Base-by-base conservation (phyloP, 2,888 invertebrate genomes). In the Mimumesa dahlbomi region DNA sequence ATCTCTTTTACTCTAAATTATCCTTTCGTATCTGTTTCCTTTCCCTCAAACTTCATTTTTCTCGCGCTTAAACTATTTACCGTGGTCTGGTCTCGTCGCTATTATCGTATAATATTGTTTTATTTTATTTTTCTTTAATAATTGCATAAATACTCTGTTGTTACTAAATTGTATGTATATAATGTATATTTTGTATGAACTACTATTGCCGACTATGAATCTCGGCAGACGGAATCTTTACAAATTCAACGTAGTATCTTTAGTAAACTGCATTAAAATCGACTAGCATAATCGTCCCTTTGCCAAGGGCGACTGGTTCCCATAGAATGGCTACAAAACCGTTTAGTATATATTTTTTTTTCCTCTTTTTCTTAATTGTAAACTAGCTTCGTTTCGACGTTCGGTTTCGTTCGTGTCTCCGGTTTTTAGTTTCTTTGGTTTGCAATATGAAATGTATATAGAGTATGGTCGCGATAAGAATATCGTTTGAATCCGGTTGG, bases 131-230 rank as follows among this genome's bases (percentile, higher is more conserved):
- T n/a, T n/a, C n/a, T n/a, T n/a, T n/a, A n/a, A 71, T 43, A 57
- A 52, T 49, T 66, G 76, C 76, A 73, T 76, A 76, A 76, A 76
- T 76, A 76, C 66, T 76, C 63, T 73, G 67, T 68, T 46, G 42
- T 66, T 38, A 29, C 46, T 68, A 61, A 70, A 6, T 49, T 53
- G 56, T 66, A 56, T 56, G 54, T 46, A 66, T 68, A 46, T 66
- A 54, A 58, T 48, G 58, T 63, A 54, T 62, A 38, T 34, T 16
- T 54, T 61, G 61, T 61, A 50, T 72, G 61, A 43, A 53, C 58
- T 72, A 67, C 45, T 31, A n/a, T n/a, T 58, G 62, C 57, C 58
- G 61, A 59, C 56, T 50, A 14, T 48, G 13, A 38, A 49, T 36
- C 43, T 45, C 66, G 71, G 46, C 67, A 78, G 75, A 79, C 70